Evolutionary conservation across 2,888 invertebrate genomes (phyloP).

Genomic region (Trilocha varians): DNA sequence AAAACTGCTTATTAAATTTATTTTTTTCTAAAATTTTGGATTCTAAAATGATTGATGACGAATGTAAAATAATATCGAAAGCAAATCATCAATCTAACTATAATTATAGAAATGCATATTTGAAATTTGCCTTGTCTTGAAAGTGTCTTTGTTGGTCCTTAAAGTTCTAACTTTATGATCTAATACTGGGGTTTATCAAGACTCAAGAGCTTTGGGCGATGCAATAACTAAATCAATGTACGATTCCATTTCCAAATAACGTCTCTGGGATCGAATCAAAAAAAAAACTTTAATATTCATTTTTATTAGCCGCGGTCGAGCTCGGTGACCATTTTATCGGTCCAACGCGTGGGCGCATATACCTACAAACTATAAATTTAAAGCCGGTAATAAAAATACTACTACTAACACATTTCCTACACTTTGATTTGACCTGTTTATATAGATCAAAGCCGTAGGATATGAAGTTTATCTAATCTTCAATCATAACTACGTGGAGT

Average conservation of each 20-base stretch:
- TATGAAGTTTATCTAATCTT: conserved; percentile 61
- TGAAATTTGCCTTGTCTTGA: no score
- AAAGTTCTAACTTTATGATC: no score
- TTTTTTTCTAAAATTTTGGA: no score
- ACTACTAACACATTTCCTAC: conserved; percentile 67
- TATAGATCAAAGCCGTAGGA: conserved; percentile 62
- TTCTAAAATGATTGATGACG: no score
- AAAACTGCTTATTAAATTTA: no score
- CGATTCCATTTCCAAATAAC: background rate
- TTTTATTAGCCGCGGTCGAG: conserved; percentile 30
- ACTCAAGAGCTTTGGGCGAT: no score
- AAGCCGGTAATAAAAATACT: conserved; percentile 63
- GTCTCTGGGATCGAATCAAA: conserved; percentile 4
- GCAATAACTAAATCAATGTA: background rate
- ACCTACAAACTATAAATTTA: conserved; percentile 63
- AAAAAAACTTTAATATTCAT: conserved; percentile 37
- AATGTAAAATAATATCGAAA: no score
- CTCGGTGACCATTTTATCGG: conserved; percentile 46
- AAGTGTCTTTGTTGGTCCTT: no score
- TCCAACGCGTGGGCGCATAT: conserved; percentile 54
- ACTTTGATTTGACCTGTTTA: conserved; percentile 68
- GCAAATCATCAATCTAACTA: no score
- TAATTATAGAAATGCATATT: no score
- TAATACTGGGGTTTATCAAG: no score
- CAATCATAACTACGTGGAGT: conserved; percentile 39